These are phyloP conservation scores for Drosophila pruinosa DNA, from an alignment of 1,140 invertebrate genomes.

Conservation along the genomic window DNA sequence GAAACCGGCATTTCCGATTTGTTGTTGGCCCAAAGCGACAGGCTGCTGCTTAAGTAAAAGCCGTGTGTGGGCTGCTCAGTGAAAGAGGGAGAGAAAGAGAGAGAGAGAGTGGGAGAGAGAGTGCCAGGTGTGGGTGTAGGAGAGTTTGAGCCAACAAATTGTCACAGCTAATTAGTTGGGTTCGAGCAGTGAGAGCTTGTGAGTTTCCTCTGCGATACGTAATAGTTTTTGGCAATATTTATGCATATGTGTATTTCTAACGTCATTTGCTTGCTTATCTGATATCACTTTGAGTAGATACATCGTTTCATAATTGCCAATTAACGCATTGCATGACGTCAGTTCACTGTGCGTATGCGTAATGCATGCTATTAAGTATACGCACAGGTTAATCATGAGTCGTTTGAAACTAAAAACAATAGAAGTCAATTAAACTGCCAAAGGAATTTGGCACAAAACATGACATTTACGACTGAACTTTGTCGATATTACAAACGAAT, in stretches of 20 bases:
- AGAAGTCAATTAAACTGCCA: not conserved
- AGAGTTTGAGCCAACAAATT: constrained; percentile 24
- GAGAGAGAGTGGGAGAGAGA: not conserved
- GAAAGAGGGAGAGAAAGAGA: not conserved
- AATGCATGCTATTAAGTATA: constrained; percentile 52
- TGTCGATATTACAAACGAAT: not conserved
- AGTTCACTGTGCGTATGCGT: constrained; percentile 49
- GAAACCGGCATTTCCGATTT: constrained; percentile 65
- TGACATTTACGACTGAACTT: not conserved
- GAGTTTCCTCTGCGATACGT: constrained; percentile 27
- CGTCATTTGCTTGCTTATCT: constrained; percentile 44
- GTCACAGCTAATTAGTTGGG: constrained; percentile 36
- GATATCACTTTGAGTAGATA: not conserved
- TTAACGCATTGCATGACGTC: constrained; percentile 37
- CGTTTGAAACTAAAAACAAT: not conserved
- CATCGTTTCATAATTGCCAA: constrained; percentile 23
- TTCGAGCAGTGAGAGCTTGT: constrained; percentile 1
- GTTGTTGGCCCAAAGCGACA: constrained; percentile 21
- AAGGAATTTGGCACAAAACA: not conserved
- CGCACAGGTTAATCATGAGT: constrained; percentile 12
- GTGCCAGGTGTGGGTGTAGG: not conserved
- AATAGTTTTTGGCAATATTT: constrained; percentile 17
- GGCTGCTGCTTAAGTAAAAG: constrained; percentile 23
- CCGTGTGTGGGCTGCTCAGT: constrained; percentile 43
- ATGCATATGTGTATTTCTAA: not conserved